These are phyloP conservation scores for Fregata magnificens DNA, from an alignment of 2,113 vertebrate genomes.

Conservation along the genomic window DNA sequence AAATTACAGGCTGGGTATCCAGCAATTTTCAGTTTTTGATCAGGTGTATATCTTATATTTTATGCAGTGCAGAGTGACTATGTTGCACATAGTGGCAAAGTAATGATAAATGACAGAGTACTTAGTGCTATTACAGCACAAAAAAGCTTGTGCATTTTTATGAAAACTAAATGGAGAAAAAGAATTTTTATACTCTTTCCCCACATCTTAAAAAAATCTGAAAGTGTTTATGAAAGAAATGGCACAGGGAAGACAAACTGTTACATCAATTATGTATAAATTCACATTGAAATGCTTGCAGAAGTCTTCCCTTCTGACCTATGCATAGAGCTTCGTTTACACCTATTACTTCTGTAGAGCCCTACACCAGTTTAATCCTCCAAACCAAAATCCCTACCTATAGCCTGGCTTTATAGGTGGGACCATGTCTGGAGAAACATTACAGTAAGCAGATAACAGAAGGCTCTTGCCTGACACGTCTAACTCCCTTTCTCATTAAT, in stretches of 20 bases:
- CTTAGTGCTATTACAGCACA: background rate
- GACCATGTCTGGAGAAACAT: background rate
- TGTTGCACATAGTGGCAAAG: background rate
- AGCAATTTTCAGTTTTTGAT: background rate
- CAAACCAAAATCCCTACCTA: background rate
- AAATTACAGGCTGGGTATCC: background rate
- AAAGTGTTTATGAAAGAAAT: background rate
- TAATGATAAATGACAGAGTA: background rate
- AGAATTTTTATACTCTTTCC: background rate
- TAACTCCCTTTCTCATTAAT: conserved; percentile 55
- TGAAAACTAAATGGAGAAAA: conserved; percentile 1
- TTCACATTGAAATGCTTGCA: background rate
- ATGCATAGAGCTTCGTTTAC: background rate
- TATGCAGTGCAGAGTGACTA: background rate
- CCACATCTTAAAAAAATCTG: background rate
- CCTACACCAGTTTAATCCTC: conserved; percentile 30
- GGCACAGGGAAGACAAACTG: background rate
- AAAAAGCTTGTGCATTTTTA: background rate
- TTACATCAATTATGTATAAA: background rate
- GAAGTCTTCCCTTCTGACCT: background rate
- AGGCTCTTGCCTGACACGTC: conserved; percentile 54
- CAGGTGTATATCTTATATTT: background rate
- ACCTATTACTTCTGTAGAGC: background rate
- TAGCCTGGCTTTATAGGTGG: conserved; percentile 44
- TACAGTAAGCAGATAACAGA: conserved; percentile 25